Evolutionary conservation across 2,113 vertebrate genomes (phyloP).

Genomic region (Erythrocercus mccallii): DNA sequence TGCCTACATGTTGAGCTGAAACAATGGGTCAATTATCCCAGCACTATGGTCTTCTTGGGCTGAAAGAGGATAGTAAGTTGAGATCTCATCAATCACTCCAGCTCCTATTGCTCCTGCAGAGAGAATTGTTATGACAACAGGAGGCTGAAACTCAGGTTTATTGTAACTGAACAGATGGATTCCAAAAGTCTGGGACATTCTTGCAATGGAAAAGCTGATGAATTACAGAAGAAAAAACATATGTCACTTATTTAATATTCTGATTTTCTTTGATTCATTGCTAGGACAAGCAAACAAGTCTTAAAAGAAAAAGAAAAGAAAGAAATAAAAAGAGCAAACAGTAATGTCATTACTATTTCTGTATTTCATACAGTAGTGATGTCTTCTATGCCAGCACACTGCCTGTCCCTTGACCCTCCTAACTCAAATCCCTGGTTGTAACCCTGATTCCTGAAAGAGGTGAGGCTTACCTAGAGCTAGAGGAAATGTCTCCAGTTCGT

Average conservation of each 20-base stretch:
- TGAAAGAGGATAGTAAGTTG: background rate
- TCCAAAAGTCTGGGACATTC: background rate
- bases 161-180: conserved; percentile 32
- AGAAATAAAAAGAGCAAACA: background rate
- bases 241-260: conserved; percentile 12
- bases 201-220: conserved; percentile 36
- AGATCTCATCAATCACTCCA: conserved; percentile 38
- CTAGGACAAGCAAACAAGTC: conserved; percentile 11
- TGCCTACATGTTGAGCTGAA: background rate
- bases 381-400: background rate
- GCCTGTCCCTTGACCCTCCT: background rate
- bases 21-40: conserved; percentile 17
- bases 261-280: conserved; percentile 26
- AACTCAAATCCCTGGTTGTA: background rate
- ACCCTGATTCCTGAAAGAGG: background rate
- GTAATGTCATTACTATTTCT: background rate
- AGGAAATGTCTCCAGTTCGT: background rate
- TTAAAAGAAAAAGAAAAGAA: background rate
- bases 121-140: conserved; percentile 32
- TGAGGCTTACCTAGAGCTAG: background rate
- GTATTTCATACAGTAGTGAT: background rate
- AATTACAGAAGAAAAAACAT: conserved; percentile 25
- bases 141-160: conserved; percentile 22
- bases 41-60: background rate
- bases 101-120: conserved; percentile 1